Evolutionary conservation across 1,140 invertebrate species (phyloP).

Genomic region (Drosophila ficusphila): DNA sequence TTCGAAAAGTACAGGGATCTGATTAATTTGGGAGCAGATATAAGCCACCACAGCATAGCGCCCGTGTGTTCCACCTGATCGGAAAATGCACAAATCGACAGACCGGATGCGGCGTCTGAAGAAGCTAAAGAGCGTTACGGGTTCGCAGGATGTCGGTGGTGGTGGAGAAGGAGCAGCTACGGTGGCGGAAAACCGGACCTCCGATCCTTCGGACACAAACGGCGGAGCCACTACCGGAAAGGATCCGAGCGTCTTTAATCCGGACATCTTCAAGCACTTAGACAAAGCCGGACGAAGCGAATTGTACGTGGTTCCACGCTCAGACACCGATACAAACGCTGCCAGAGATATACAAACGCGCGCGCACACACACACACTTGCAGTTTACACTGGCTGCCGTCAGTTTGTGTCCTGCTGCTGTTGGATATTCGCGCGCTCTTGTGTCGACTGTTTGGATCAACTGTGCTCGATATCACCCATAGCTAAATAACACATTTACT

Average conservation of each 20-base stretch:
- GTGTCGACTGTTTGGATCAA: slow-evolving; percentile 25
- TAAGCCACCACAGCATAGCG: slow-evolving; percentile 4
- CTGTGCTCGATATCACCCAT: slow-evolving; percentile 5
- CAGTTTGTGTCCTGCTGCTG: slow-evolving; percentile 29
- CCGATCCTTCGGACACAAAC: slow-evolving; percentile 43
- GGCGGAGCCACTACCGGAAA: slow-evolving; percentile 5
- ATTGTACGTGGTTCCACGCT: slow-evolving; percentile 71
- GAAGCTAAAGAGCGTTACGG: slow-evolving; percentile 71
- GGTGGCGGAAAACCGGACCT: slow-evolving; percentile 12
- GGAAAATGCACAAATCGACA: slow-evolving; percentile 14
- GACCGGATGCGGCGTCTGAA: slow-evolving; percentile 60
- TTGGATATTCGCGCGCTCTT: slow-evolving; percentile 28
- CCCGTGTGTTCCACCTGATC: slow-evolving; percentile 17
- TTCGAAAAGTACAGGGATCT: slow-evolving; percentile 33
- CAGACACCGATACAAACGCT: slow-evolving; percentile 17
- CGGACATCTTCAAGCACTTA: slow-evolving; percentile 78
- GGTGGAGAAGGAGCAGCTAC: slow-evolving; percentile 7
- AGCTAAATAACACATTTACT: slow-evolving; percentile 55
- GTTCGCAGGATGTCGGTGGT: slow-evolving; percentile 40
- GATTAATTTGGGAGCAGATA: background rate
- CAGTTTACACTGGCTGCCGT: slow-evolving; percentile 21
- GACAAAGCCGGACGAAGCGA: slow-evolving; percentile 75
- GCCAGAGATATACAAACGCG: slow-evolving; percentile 17
- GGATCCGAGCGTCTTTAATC: slow-evolving; percentile 37
- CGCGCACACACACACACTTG: slow-evolving; percentile 20